Conservation (phyloP, 1,140 invertebrate genomes). For the Scaptomyza graminum region DNA sequence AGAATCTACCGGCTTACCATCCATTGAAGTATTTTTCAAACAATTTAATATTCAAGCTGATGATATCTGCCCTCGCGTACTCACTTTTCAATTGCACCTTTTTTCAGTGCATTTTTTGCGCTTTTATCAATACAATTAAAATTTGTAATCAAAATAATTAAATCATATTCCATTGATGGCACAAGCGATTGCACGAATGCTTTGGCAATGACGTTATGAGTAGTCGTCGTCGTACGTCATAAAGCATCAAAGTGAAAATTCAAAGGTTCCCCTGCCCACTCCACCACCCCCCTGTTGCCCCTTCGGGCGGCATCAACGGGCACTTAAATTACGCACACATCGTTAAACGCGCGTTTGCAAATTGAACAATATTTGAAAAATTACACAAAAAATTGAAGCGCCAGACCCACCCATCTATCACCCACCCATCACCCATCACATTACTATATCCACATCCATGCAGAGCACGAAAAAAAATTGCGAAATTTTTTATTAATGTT, state of each 20-base stretch:
- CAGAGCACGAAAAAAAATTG: slow-evolving; percentile 39
- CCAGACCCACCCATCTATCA: background rate
- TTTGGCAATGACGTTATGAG: slow-evolving; percentile 4
- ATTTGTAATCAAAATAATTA: slow-evolving; percentile 71
- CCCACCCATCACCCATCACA: slow-evolving; percentile 2
- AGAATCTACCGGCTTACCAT: too few species aligned
- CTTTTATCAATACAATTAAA: slow-evolving; percentile 64
- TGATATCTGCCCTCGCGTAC: background rate
- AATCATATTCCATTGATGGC: slow-evolving; percentile 76
- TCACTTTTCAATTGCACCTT: background rate
- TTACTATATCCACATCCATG: slow-evolving; percentile 5
- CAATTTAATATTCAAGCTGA: slow-evolving; percentile 1
- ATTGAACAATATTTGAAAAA: slow-evolving; percentile 84
- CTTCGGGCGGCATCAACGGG: slow-evolving; percentile 38
- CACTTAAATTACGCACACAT: slow-evolving; percentile 83
- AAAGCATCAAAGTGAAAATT: slow-evolving; percentile 72
- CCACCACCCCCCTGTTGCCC: background rate
- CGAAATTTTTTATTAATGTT: slow-evolving; percentile 75
- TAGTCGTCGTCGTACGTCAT: background rate
- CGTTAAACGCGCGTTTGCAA: slow-evolving; percentile 80
- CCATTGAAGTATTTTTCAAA: background rate
- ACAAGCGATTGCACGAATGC: slow-evolving; percentile 59
- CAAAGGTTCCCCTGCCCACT: slow-evolving; percentile 46
- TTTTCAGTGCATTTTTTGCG: background rate
- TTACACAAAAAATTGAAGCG: slow-evolving; percentile 54